Percentiles rank a stretch among this genome's conserved stretches.
phyloP scores from a whole-genome alignment of 2,113 vertebrate species.

The Camelus dromedarius region DNA sequence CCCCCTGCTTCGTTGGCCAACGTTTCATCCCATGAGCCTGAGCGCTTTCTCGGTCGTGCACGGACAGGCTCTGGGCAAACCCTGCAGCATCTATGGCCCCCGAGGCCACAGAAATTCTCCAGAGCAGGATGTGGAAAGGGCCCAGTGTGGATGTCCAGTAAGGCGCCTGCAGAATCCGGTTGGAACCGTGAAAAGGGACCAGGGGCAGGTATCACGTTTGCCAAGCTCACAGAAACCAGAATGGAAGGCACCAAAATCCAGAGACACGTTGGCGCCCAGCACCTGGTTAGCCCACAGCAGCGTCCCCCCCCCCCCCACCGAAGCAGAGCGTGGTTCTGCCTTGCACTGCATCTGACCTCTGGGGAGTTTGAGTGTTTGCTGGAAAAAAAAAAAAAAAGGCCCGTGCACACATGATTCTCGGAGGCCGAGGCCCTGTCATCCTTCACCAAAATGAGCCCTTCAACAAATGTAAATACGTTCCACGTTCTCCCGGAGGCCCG shows the following conservation, averaged over 20 bases:
- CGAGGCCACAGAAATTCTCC: rapidly evolving
- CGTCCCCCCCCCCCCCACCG: not conserved
- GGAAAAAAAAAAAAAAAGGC: not conserved
- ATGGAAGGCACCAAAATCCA: not conserved
- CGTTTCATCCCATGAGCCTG: not conserved
- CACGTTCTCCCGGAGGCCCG: slow-evolving; percentile 72
- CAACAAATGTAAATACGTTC: slow-evolving; percentile 85
- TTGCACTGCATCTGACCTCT: slow-evolving; percentile 62
- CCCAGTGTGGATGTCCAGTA: rapidly evolving
- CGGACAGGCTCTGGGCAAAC: rapidly evolving
- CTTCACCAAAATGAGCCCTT: slow-evolving; percentile 77
- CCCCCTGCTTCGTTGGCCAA: rapidly evolving
- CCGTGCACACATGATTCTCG: not conserved
- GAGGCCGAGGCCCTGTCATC: slow-evolving; percentile 63
- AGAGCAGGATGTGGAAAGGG: not conserved
- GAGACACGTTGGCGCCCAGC: rapidly evolving
- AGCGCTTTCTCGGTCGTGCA: no score
- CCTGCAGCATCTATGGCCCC: rapidly evolving
- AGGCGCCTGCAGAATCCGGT: rapidly evolving
- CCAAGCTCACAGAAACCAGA: not conserved
- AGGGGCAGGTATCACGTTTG: not conserved
- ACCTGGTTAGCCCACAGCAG: not conserved
- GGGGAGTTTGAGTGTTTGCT: slow-evolving; percentile 53
- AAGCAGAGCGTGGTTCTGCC: rapidly evolving
- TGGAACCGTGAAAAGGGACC: not conserved